phyloP scores from a whole-genome alignment of 1,140 invertebrate species.

The Hylaeus anthracinus region DNA sequence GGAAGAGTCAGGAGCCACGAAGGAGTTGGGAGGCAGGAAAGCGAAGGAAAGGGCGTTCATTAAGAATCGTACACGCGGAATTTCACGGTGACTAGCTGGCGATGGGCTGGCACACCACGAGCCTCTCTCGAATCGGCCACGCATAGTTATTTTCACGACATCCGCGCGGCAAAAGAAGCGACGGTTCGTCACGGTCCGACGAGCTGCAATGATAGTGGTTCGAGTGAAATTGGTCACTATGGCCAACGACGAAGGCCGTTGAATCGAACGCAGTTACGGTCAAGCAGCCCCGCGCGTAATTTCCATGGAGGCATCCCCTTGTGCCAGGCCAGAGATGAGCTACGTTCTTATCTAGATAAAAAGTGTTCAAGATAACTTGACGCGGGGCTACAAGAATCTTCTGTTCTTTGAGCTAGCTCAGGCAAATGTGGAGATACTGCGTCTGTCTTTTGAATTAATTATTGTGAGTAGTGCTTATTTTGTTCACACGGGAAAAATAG shows the following conservation, averaged over 20 bases:
- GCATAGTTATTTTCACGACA: conserved; percentile 67
- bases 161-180: conserved; percentile 65
- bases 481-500: too few relatives aligned
- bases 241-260: conserved; percentile 59
- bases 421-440: too few relatives aligned
- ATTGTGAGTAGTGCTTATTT: too few relatives aligned
- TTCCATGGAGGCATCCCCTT: conserved; percentile 27
- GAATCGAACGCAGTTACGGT: conserved; percentile 61
- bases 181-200: conserved; percentile 63
- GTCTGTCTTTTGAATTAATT: too few relatives aligned
- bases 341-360: too few relatives aligned
- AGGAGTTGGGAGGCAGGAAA: neutral
- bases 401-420: too few relatives aligned
- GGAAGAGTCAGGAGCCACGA: neutral
- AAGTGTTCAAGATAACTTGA: too few relatives aligned
- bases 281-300: conserved; percentile 55
- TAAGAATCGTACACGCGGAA: conserved; percentile 53
- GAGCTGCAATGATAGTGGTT: conserved; percentile 61
- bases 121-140: conserved; percentile 43
- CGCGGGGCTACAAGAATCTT: too few relatives aligned
- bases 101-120: conserved; percentile 30
- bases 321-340: too few relatives aligned
- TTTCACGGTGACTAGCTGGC: conserved; percentile 57
- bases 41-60: conserved; percentile 37
- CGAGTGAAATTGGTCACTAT: conserved; percentile 64